Conservation (phyloP, 1,140 invertebrate species). For the fruit fly (Drosophila melanogaster) region DNA sequence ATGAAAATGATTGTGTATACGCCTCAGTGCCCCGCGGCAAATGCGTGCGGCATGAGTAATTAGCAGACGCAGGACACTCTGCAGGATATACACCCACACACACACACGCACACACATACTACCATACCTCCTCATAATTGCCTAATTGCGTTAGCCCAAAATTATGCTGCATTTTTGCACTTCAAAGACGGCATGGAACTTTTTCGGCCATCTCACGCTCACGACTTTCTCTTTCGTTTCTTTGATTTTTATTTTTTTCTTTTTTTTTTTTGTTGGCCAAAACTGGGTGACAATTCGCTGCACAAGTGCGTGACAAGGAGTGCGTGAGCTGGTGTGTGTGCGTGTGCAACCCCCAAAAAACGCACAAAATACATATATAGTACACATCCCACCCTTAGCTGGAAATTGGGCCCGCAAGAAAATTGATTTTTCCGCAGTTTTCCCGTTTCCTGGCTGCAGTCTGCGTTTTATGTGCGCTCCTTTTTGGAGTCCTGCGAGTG, state of each 20-base stretch:
- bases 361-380: conserved; percentile 30
- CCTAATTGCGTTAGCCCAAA: conserved; percentile 77
- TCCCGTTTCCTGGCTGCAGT: conserved; percentile 62
- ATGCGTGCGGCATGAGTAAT: conserved; percentile 80
- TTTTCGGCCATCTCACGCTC: conserved; percentile 18
- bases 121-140: conserved; percentile 60
- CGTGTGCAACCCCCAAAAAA: conserved; percentile 73
- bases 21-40: conserved; percentile 74
- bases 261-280: conserved; percentile 33
- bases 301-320: conserved; percentile 70
- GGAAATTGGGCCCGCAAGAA: conserved; percentile 65
- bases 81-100: conserved; percentile 34
- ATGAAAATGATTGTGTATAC: conserved; percentile 81
- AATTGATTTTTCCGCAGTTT: conserved; percentile 81
- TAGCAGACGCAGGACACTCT: conserved; percentile 60
- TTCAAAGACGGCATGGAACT: conserved; percentile 56
- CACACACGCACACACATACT: background rate
- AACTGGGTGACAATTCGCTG: conserved; percentile 80
- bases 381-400: conserved; percentile 30
- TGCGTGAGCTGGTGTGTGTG: conserved; percentile 19
- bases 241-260: conserved; percentile 21
- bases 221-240: conserved; percentile 55
- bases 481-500: conserved; percentile 30
- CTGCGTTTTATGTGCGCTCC: conserved; percentile 75
- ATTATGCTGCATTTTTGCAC: conserved; percentile 79